Evolutionary conservation across 2,113 vertebrate genomes (phyloP).

Genomic region (Dipodomys stephensi): DNA sequence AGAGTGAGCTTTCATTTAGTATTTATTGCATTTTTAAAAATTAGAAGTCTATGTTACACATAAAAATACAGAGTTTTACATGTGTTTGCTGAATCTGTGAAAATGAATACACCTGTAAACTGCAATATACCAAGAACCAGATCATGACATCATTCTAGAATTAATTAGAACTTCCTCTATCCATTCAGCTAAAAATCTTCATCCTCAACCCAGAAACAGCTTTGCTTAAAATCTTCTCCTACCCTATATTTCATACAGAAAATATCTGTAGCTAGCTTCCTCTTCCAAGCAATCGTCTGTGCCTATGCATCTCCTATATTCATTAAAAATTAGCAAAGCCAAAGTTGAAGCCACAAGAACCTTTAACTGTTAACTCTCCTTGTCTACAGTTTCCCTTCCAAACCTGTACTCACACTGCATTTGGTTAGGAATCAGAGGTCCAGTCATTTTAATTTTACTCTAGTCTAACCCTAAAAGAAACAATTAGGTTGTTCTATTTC

Average conservation of each 20-base stretch:
- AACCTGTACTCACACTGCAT: neutral
- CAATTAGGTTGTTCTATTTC: neutral
- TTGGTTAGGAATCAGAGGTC: neutral
- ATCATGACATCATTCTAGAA: neutral
- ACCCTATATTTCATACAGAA: neutral
- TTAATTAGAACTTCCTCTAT: neutral
- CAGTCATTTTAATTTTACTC: neutral
- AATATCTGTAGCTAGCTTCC: neutral
- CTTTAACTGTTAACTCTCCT: neutral
- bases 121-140: neutral
- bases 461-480: neutral
- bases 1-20: neutral
- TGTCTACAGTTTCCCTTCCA: neutral
- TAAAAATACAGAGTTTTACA: neutral
- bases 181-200: rapidly evolving
- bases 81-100: too few species aligned
- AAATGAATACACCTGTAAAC: neutral
- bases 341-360: neutral
- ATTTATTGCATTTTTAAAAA: neutral
- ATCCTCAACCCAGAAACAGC: neutral
- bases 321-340: neutral
- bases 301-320: neutral
- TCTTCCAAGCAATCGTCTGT: neutral
- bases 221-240: neutral
- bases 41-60: neutral